These are phyloP conservation scores for Actinia equina DNA, from an alignment of 64 coral and sea anemone genomes.

Conservation along the genomic window DNA sequence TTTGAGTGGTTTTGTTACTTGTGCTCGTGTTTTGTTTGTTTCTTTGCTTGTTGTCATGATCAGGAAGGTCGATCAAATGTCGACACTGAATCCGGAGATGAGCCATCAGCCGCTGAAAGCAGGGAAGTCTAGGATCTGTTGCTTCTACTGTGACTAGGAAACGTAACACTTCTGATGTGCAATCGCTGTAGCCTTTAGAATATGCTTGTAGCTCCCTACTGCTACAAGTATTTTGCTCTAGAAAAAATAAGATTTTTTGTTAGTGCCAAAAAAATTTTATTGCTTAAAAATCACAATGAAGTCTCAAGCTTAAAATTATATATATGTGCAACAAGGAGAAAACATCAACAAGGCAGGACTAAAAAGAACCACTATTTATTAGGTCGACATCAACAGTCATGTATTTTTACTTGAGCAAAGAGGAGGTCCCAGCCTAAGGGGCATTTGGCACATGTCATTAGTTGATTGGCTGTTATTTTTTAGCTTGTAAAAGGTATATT, in stretches of 20 bases:
- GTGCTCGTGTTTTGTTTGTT: slow-evolving; percentile 37
- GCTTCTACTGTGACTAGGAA: slow-evolving; percentile 59
- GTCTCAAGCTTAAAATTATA: too few species aligned
- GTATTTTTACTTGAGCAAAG: too few species aligned
- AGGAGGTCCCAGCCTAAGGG: too few species aligned
- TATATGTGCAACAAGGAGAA: too few species aligned
- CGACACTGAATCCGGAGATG: slow-evolving; percentile 38
- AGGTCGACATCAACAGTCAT: too few species aligned
- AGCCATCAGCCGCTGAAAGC: slow-evolving; percentile 65
- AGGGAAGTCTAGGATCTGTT: slow-evolving; percentile 51
- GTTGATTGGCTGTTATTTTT: too few species aligned
- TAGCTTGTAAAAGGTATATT: too few species aligned
- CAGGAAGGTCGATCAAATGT: slow-evolving; percentile 25
- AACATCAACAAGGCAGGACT: too few species aligned
- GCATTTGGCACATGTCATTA: too few species aligned
- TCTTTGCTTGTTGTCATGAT: neutral
- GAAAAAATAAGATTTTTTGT: neutral
- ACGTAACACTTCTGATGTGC: slow-evolving; percentile 54
- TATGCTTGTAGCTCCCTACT: slow-evolving; percentile 2
- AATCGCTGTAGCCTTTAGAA: slow-evolving; percentile 61
- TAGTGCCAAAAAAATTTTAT: too few species aligned
- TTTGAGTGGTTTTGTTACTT: slow-evolving; percentile 5
- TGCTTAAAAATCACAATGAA: too few species aligned
- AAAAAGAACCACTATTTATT: too few species aligned
- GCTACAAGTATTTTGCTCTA: neutral